Evolutionary conservation across 2,113 vertebrate genomes (phyloP).

Genomic region (Bothrops jararaca): DNA sequence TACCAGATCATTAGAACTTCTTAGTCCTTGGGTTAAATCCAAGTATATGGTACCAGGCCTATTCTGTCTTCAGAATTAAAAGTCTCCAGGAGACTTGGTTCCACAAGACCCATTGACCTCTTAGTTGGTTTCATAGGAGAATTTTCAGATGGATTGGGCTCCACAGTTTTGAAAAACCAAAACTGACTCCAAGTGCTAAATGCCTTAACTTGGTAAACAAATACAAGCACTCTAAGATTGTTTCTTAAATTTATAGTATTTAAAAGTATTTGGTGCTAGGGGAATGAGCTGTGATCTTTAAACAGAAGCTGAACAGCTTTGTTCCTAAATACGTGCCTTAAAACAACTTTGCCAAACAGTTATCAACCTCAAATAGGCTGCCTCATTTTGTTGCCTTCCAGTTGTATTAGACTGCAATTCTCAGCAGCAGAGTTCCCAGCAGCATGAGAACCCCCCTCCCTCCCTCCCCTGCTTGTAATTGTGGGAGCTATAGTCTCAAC

Average conservation of each 20-base stretch:
- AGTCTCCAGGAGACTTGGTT: not conserved
- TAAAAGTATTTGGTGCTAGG: not conserved
- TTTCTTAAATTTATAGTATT: not conserved
- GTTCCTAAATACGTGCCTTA: not conserved
- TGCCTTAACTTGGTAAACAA: not conserved
- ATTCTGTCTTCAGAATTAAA: not conserved
- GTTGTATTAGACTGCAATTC: not conserved
- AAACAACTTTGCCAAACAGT: not conserved
- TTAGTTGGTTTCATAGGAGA: not conserved
- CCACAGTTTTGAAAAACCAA: not conserved
- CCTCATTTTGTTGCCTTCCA: not conserved
- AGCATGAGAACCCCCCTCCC: not conserved
- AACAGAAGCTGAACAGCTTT: not conserved
- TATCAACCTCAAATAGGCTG: not conserved
- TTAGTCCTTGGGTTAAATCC: not conserved
- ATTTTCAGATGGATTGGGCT: not conserved
- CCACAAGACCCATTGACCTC: not conserved
- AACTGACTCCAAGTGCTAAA: not conserved
- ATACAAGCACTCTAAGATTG: not conserved
- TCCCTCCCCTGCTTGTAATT: not conserved
- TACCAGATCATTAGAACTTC: not conserved
- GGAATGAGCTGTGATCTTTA: not conserved
- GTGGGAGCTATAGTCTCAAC: not conserved
- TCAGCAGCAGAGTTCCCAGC: not conserved
- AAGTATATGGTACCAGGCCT: not conserved